Percentiles rank a stretch among this genome's conserved stretches.
These are phyloP conservation scores for Dendrophyllia cribrosa DNA, from an alignment of 64 coral and sea anemone species.

Conservation along the genomic window DNA sequence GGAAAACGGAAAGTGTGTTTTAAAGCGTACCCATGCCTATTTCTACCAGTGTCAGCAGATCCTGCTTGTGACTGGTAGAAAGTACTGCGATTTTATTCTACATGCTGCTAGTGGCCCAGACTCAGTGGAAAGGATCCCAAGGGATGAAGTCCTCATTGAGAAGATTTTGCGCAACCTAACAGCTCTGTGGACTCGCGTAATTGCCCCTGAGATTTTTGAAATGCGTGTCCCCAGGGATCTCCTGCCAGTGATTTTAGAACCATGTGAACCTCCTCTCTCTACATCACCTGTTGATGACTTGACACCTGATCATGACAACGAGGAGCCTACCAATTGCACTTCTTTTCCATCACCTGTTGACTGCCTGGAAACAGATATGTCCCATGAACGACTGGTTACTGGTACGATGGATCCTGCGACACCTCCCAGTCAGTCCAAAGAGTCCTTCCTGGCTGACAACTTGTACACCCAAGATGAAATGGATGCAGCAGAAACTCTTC, in stretches of 20 bases:
- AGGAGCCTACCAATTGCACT: neutral
- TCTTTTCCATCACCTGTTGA: neutral
- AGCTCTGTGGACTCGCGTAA: slow-evolving; percentile 56
- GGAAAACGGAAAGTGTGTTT: slow-evolving; percentile 32
- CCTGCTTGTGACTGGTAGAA: slow-evolving; percentile 54
- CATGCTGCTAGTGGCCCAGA: slow-evolving; percentile 67
- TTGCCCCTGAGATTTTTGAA: slow-evolving; percentile 71
- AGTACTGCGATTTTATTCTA: slow-evolving; percentile 73
- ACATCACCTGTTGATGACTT: neutral
- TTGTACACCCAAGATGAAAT: slow-evolving; percentile 32
- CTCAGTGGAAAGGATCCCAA: slow-evolving; percentile 67
- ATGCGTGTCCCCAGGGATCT: slow-evolving; percentile 78
- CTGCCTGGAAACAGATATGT: neutral
- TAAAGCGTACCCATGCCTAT: slow-evolving; percentile 39
- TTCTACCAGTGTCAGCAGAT: slow-evolving; percentile 70
- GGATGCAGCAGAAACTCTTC: neutral
- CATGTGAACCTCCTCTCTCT: too few relatives aligned
- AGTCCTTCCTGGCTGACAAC: slow-evolving; percentile 4
- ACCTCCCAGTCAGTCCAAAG: neutral
- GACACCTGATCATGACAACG: too few relatives aligned
- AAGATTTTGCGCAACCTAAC: slow-evolving; percentile 39
- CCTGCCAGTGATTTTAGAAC: slow-evolving; percentile 58
- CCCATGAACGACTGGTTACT: neutral
- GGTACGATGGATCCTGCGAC: neutral
- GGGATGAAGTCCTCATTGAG: slow-evolving; percentile 37